A percentile compares a stretch with the other conserved stretches of the same genome.
phyloP scores from a whole-genome alignment of 2,888 invertebrate genomes.

The Clusia tigrina region DNA sequence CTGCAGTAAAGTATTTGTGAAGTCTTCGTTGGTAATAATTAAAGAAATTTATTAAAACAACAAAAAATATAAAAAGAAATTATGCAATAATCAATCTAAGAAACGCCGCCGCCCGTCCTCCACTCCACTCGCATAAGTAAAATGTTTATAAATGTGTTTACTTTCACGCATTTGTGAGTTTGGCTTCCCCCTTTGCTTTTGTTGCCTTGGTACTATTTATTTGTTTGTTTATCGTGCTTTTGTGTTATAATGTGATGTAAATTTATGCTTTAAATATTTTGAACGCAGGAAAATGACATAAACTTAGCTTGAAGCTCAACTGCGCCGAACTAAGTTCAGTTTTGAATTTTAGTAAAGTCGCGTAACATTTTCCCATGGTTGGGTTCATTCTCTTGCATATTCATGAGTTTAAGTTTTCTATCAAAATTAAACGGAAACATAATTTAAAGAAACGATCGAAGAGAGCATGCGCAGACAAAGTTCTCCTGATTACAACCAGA shows the following conservation, averaged over 20 bases:
- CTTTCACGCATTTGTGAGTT: conserved; percentile 10
- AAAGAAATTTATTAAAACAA: no score
- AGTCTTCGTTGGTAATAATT: no score
- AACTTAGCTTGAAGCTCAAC: neutral
- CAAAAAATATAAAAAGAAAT: no score
- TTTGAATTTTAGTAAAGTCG: neutral
- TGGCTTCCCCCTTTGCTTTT: neutral
- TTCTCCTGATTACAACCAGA: no score
- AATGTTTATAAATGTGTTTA: no score
- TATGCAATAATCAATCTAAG: no score
- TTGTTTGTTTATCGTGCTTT: neutral
- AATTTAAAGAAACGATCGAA: no score
- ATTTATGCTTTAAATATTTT: conserved; percentile 1
- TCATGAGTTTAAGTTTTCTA: neutral
- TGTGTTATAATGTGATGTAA: neutral
- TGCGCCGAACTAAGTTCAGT: neutral
- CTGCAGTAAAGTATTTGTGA: no score
- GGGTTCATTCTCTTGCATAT: neutral
- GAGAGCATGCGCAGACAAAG: no score
- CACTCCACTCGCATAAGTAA: no score
- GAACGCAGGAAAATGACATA: conserved; percentile 8
- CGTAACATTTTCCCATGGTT: conserved; percentile 4
- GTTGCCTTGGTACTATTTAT: neutral
- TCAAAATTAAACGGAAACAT: neutral
- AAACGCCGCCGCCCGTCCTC: no score